Evolutionary conservation across 2,113 vertebrate species (phyloP).

Genomic region (Anas platyrhynchos): DNA sequence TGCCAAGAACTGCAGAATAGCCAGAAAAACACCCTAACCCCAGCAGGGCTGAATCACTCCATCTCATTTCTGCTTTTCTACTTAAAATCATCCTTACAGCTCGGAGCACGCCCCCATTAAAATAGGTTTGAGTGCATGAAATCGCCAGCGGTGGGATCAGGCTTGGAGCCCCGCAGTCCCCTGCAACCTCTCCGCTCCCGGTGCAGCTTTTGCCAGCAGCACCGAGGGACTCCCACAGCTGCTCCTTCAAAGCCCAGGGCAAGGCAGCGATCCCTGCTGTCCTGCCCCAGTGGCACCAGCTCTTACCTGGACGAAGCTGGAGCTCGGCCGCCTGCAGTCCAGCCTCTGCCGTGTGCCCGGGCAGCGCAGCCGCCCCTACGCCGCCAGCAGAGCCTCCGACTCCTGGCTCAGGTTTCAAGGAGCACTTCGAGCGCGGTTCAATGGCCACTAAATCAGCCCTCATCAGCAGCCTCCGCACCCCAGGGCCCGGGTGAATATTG

Average conservation of each 20-base stretch:
- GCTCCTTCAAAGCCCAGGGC: not conserved
- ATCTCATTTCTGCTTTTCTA: not conserved
- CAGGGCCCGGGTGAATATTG: not conserved
- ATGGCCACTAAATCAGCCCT: constrained; percentile 17
- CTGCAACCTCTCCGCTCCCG: not conserved
- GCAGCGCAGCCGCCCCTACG: not conserved
- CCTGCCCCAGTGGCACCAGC: not conserved
- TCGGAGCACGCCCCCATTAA: rapidly evolving
- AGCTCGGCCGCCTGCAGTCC: not conserved
- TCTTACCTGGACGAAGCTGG: constrained; percentile 40
- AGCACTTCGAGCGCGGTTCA: not conserved
- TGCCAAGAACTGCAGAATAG: not conserved
- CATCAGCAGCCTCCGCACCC: not conserved
- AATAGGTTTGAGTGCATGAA: rapidly evolving
- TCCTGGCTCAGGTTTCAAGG: constrained; percentile 2
- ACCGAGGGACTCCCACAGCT: no score
- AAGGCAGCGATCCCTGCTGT: not conserved
- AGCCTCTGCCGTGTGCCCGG: not conserved
- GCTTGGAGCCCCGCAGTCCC: not conserved
- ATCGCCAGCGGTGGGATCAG: rapidly evolving
- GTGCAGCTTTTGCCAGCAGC: not conserved
- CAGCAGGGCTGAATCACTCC: rapidly evolving
- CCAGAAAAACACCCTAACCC: not conserved
- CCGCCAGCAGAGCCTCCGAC: not conserved
- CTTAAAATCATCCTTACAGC: rapidly evolving